A percentile compares a stretch with the other conserved stretches of the same genome.
phyloP scores from a whole-genome alignment of 1,140 invertebrate species.

The Habropoda laboriosa region DNA sequence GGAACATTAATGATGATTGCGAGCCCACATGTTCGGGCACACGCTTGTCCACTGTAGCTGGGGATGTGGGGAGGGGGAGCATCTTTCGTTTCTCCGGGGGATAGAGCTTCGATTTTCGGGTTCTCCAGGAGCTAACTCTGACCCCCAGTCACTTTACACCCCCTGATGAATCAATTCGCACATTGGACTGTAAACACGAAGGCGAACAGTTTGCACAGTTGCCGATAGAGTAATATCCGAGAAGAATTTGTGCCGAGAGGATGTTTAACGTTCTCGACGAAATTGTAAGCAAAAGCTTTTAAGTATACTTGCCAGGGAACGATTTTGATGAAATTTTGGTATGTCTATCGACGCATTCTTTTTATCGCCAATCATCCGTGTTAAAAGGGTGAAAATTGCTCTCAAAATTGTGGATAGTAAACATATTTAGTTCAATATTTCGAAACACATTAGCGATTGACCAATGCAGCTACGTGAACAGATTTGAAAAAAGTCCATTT shows the following conservation, averaged over 20 bases:
- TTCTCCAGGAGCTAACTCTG: constrained; percentile 60
- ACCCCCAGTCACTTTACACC: constrained; percentile 43
- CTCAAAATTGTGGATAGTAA: too few relatives aligned
- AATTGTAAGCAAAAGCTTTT: neutral
- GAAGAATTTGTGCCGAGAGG: neutral
- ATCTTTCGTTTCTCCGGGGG: constrained; percentile 61
- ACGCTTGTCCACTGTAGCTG: constrained; percentile 58
- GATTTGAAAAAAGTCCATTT: too few relatives aligned
- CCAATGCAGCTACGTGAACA: too few relatives aligned
- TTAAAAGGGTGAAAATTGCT: too few relatives aligned
- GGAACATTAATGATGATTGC: constrained; percentile 73
- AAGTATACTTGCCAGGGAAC: too few relatives aligned
- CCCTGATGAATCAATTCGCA: constrained; percentile 79
- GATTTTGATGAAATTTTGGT: too few relatives aligned
- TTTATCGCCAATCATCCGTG: too few relatives aligned
- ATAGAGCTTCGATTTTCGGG: constrained; percentile 71
- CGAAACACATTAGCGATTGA: too few relatives aligned
- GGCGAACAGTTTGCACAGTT: constrained; percentile 64
- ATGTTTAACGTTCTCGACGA: neutral
- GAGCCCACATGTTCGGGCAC: constrained; percentile 72
- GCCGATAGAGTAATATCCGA: constrained; percentile 34
- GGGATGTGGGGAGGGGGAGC: neutral
- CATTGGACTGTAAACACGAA: constrained; percentile 78
- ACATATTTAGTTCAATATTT: too few relatives aligned
- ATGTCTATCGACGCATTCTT: too few relatives aligned